A percentile compares a stretch with the other conserved stretches of the same genome.
Evolutionary conservation across 2,888 invertebrate genomes (phyloP).

Genomic region (Acheta domesticus): DNA sequence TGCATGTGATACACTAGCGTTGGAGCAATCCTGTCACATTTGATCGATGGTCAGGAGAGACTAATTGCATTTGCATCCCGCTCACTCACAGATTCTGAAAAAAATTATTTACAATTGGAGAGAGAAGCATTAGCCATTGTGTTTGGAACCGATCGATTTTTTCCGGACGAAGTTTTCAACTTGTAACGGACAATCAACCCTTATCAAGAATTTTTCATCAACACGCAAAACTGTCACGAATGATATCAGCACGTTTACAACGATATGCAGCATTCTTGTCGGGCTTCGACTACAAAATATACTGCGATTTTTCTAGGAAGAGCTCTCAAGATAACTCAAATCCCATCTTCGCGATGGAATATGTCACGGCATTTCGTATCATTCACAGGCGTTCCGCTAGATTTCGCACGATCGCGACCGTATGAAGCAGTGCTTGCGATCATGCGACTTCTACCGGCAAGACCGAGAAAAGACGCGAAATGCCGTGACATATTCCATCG

Average conservation of each 20-base stretch:
- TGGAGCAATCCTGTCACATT: conserved; percentile 37
- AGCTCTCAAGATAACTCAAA: too few species aligned
- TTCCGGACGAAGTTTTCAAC: neutral
- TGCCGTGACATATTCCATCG: too few species aligned
- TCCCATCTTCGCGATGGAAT: too few species aligned
- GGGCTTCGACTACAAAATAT: neutral
- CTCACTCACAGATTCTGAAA: neutral
- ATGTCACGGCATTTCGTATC: too few species aligned
- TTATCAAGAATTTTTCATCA: neutral
- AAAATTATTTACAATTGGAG: conserved; percentile 3
- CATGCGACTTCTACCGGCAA: too few species aligned
- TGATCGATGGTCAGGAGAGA: conserved; percentile 18
- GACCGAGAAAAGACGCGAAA: too few species aligned
- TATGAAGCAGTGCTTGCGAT: too few species aligned
- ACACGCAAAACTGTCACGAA: neutral
- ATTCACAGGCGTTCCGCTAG: too few species aligned
- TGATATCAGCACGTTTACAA: neutral
- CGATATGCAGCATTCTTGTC: neutral
- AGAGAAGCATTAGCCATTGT: conserved; percentile 22
- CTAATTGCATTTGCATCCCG: conserved; percentile 18
- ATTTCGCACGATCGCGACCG: too few species aligned
- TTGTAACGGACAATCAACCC: neutral
- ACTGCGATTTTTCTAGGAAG: too few species aligned
- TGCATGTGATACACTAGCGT: conserved; percentile 35
- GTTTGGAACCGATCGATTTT: conserved; percentile 3